A percentile compares a stretch with the other conserved stretches of the same genome.
Evolutionary conservation across 2,113 vertebrate species (phyloP).

Genomic region (Hippotragus niger): DNA sequence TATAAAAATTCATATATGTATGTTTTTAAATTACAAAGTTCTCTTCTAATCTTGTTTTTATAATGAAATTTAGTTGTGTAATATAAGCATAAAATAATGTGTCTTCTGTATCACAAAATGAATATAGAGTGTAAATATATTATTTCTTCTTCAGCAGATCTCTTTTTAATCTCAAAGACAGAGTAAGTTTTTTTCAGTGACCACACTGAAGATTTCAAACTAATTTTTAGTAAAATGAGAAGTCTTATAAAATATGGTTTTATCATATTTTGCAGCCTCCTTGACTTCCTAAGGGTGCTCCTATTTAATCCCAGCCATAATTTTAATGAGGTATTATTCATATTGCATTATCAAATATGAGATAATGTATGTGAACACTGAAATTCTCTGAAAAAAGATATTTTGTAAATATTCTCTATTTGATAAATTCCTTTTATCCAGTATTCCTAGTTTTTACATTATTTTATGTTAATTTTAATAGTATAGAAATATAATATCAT

Average conservation of each 20-base stretch:
- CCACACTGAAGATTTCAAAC: constrained; percentile 74
- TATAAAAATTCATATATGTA: constrained; percentile 67
- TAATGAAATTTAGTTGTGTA: constrained; percentile 82
- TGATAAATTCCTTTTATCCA: neutral
- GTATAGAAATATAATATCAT: neutral
- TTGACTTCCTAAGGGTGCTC: neutral
- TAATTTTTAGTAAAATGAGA: constrained; percentile 75
- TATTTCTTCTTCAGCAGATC: constrained; percentile 72
- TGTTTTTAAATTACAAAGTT: constrained; percentile 76
- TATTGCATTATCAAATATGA: neutral
- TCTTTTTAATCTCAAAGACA: constrained; percentile 76
- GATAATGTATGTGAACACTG: neutral
- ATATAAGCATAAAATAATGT: constrained; percentile 79
- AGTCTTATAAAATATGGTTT: constrained; percentile 66
- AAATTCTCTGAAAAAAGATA: neutral
- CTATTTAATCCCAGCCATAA: constrained; percentile 13
- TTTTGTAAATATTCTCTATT: neutral
- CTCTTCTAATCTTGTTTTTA: constrained; percentile 77
- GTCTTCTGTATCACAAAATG: constrained; percentile 70
- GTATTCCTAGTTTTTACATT: neutral
- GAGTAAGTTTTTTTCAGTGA: constrained; percentile 69
- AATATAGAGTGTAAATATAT: constrained; percentile 77
- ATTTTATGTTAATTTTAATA: neutral
- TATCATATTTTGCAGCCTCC: constrained; percentile 50
- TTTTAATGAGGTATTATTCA: neutral